These are phyloP conservation scores for Frankliniella intonsa DNA, from an alignment of 2,888 invertebrate species.

Conservation along the genomic window DNA sequence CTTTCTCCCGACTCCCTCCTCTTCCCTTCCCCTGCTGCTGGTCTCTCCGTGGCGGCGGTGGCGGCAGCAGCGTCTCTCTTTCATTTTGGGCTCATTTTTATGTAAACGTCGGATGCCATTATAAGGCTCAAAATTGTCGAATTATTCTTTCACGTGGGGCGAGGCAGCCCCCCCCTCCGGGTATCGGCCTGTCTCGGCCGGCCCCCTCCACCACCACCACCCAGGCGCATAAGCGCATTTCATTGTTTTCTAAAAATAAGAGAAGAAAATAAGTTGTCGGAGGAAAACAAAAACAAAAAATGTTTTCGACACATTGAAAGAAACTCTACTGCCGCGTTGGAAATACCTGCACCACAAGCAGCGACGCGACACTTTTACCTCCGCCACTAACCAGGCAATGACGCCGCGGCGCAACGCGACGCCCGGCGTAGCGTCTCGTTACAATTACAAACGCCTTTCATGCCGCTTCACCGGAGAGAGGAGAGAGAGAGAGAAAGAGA, in stretches of 20 bases:
- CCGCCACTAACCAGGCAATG: neutral
- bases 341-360: no score
- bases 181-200: neutral
- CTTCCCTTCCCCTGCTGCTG: neutral
- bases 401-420: no score
- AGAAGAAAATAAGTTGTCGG: neutral
- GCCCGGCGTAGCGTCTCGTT: neutral
- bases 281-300: no score
- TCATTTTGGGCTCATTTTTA: neutral
- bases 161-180: neutral
- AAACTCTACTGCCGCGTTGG: no score
- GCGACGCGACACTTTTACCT: no score
- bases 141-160: conserved; percentile 3
- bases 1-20: neutral
- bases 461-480: no score
- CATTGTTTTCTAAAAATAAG: neutral
- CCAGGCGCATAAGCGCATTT: neutral
- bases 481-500: no score
- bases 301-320: no score
- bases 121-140: neutral
- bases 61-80: no score
- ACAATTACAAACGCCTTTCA: no score
- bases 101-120: conserved; percentile 1
- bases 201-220: neutral
- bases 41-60: no score